phyloP scores from a whole-genome alignment of 2,888 invertebrate species.

The Chaitophorus viminalis region DNA sequence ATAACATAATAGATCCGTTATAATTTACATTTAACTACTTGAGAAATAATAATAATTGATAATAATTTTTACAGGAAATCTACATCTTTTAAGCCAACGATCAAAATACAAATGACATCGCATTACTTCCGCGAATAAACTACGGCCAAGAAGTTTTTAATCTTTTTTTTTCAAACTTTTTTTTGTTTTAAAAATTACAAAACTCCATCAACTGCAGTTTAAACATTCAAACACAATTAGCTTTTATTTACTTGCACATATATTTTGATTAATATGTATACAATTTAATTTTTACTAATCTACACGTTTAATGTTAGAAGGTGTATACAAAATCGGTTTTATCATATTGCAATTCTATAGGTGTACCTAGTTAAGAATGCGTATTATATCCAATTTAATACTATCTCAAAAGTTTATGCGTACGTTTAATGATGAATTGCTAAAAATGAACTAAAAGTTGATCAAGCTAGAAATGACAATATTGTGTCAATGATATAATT shows the following conservation, averaged over 20 bases:
- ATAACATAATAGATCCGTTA: slow-evolving; percentile 22
- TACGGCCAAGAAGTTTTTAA: slow-evolving; percentile 35
- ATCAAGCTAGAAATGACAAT: background rate
- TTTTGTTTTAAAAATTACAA: slow-evolving; percentile 40
- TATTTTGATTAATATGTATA: background rate
- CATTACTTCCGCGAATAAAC: slow-evolving; percentile 14
- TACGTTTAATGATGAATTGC: too few species aligned
- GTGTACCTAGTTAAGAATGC: too few species aligned
- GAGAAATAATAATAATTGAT: slow-evolving; percentile 29
- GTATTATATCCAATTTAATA: too few species aligned
- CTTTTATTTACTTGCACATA: background rate
- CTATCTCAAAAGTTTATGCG: too few species aligned
- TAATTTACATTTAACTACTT: slow-evolving; percentile 21
- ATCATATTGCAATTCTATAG: too few species aligned
- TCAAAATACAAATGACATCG: slow-evolving; percentile 20
- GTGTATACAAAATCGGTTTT: too few species aligned
- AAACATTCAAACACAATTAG: background rate
- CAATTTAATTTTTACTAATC: slow-evolving; percentile 25
- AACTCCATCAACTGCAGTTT: background rate
- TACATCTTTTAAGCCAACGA: slow-evolving; percentile 27
- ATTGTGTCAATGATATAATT: too few species aligned
- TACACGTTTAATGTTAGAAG: slow-evolving; percentile 2
- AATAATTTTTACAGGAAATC: slow-evolving; percentile 47
- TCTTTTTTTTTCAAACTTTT: slow-evolving; percentile 36
- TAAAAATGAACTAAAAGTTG: background rate